A percentile compares a stretch with the other conserved stretches of the same genome.
phyloP scores from a whole-genome alignment of 1,140 invertebrate species.

The Lutraria rhynchaena region DNA sequence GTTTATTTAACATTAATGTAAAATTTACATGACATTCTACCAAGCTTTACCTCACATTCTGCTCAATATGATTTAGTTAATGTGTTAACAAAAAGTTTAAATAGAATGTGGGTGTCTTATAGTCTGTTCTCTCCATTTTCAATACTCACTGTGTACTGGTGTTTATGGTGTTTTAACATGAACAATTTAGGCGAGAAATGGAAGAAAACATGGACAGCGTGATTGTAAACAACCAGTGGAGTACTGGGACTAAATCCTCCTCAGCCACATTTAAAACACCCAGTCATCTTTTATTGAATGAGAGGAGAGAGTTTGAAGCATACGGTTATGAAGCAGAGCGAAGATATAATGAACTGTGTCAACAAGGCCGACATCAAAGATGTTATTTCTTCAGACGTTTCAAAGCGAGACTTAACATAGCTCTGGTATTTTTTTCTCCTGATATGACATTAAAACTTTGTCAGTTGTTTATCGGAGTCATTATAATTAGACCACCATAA shows the following conservation, averaged over 20 bases:
- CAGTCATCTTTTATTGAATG: constrained; percentile 50
- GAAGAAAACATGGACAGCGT: constrained; percentile 55
- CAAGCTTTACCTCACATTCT: no score
- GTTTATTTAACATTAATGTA: no score
- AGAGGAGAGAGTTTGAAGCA: constrained; percentile 55
- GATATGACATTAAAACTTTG: no score
- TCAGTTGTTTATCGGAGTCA: no score
- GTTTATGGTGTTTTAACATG: no score
- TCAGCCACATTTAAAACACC: constrained; percentile 53
- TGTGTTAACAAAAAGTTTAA: no score
- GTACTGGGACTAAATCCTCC: neutral
- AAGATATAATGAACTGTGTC: constrained; percentile 33
- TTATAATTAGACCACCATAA: no score
- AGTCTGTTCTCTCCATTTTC: no score
- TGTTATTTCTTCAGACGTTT: constrained; percentile 61
- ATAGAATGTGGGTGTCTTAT: no score
- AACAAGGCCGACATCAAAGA: constrained; percentile 38
- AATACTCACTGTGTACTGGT: no score
- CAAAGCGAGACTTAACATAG: constrained; percentile 48
- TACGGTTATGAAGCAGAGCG: constrained; percentile 65
- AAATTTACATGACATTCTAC: no score
- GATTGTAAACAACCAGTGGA: constrained; percentile 40
- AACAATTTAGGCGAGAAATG: constrained; percentile 14
- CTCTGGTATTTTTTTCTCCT: constrained; percentile 26
- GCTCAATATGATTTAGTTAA: no score